Conservation (phyloP, 2,113 vertebrate species). For the Psammodynastes pulverulentus region DNA sequence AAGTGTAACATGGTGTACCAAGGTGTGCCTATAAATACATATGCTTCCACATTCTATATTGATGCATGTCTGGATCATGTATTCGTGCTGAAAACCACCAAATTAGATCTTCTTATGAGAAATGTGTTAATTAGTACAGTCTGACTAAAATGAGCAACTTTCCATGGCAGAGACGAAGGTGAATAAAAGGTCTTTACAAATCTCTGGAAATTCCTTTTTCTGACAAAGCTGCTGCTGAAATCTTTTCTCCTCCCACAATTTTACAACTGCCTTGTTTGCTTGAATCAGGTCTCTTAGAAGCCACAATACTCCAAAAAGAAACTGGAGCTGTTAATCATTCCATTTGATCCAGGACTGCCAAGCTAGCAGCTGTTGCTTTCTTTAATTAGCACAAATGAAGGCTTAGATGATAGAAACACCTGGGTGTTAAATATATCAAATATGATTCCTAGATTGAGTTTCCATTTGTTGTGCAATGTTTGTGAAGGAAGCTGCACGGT, state of each 20-base stretch:
- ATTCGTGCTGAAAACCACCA: background rate
- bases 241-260: background rate
- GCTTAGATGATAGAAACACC: conserved; percentile 34
- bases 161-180: background rate
- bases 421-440: conserved; percentile 15
- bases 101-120: background rate
- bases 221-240: background rate
- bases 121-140: fast-evolving
- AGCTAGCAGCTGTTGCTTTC: conserved; percentile 57
- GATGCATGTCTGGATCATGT: background rate
- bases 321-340: conserved; percentile 58
- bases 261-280: conserved; percentile 24
- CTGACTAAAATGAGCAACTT: background rate
- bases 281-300: conserved; percentile 30
- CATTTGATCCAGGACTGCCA: background rate
- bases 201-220: conserved; percentile 1
- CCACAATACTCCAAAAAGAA: conserved; percentile 54
- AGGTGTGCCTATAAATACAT: background rate
- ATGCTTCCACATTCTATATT: background rate
- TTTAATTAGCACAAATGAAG: conserved; percentile 68
- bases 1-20: background rate
- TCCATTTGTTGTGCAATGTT: conserved; percentile 1
- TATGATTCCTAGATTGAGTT: background rate
- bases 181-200: background rate
- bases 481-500: background rate